Conservation (phyloP, 2,888 invertebrate genomes). For the Zygaena filipendulae region DNA sequence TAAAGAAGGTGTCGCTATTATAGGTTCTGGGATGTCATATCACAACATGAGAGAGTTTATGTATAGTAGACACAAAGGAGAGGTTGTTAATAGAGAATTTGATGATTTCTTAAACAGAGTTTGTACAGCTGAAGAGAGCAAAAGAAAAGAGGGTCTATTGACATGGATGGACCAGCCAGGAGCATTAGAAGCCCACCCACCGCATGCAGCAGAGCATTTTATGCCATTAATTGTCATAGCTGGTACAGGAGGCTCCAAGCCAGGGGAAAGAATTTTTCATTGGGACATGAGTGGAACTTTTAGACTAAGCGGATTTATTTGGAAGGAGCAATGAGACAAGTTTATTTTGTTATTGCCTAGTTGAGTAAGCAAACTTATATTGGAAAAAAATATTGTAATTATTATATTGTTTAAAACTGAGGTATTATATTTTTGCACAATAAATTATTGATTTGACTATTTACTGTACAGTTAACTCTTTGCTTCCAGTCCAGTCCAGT, state of each 20-base stretch:
- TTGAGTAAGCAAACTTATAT: too few species aligned
- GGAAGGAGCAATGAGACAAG: conserved; percentile 49
- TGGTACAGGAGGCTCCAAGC: conserved; percentile 42
- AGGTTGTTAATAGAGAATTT: conserved; percentile 46
- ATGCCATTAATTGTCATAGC: conserved; percentile 55
- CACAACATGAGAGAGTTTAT: conserved; percentile 57
- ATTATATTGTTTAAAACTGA: too few species aligned
- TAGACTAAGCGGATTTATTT: conserved; percentile 49
- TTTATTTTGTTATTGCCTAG: too few species aligned
- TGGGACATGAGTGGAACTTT: conserved; percentile 50
- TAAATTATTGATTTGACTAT: too few species aligned
- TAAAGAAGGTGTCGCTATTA: conserved; percentile 47
- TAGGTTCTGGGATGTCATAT: conserved; percentile 59
- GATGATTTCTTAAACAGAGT: conserved; percentile 44
- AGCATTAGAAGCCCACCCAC: conserved; percentile 46
- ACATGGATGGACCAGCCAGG: conserved; percentile 42
- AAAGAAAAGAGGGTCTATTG: conserved; percentile 30
- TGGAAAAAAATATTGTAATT: too few species aligned
- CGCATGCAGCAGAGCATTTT: conserved; percentile 48
- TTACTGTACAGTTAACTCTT: too few species aligned
- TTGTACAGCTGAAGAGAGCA: conserved; percentile 35
- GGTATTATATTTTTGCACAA: too few species aligned
- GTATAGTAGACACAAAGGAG: conserved; percentile 21
- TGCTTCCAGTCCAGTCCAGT: too few species aligned
- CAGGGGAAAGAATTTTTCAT: conserved; percentile 46